Conservation (phyloP, 2,888 invertebrate genomes). For the Gymnocheta viridis region DNA sequence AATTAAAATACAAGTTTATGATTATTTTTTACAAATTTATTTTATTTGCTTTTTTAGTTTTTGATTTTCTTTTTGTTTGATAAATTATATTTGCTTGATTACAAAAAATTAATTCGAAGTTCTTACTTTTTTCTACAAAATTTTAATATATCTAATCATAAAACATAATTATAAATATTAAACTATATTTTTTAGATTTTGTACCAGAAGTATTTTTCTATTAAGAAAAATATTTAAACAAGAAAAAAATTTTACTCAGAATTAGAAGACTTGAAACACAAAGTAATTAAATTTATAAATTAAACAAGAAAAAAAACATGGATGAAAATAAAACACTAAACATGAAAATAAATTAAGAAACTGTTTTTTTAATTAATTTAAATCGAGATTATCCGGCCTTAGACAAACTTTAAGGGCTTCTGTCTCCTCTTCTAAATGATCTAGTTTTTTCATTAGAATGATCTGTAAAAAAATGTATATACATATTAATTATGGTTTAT, state of each 20-base stretch:
- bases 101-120: constrained; percentile 31
- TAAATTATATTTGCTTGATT: constrained; percentile 59
- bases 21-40: constrained; percentile 22
- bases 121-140: constrained; percentile 25
- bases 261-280: constrained; percentile 65
- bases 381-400: constrained; percentile 56
- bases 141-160: constrained; percentile 40
- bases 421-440: constrained; percentile 92
- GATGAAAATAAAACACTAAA: constrained; percentile 58
- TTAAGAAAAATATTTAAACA: constrained; percentile 28
- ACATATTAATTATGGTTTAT: neutral
- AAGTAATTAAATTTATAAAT: constrained; percentile 41
- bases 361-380: neutral
- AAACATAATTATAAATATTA: constrained; percentile 33
- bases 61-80: constrained; percentile 44
- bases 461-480: constrained; percentile 84
- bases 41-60: constrained; percentile 34
- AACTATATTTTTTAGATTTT: constrained; percentile 50
- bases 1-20: constrained; percentile 20
- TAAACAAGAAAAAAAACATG: constrained; percentile 31
- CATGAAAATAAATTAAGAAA: constrained; percentile 15
- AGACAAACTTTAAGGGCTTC: constrained; percentile 83
- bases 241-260: constrained; percentile 44
- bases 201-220: constrained; percentile 43
- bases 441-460: constrained; percentile 91